Conservation (phyloP, 2,888 invertebrate genomes). For the Polia nebulosa region DNA sequence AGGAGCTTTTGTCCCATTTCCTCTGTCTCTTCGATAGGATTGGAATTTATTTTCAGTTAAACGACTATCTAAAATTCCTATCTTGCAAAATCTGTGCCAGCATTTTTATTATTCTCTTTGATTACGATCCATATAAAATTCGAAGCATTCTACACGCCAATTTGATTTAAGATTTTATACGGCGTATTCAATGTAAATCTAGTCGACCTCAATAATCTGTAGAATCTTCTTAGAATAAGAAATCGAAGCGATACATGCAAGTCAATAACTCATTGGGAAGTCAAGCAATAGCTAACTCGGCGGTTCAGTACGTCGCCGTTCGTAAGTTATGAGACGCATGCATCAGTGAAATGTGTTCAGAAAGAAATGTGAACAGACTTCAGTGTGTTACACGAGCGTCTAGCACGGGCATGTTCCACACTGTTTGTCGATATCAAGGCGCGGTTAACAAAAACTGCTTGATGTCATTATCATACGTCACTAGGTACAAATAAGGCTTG, state of each 20-base stretch:
- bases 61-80: slow-evolving; percentile 37
- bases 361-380: slow-evolving; percentile 51
- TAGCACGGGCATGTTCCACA: slow-evolving; percentile 38
- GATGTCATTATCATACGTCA: slow-evolving; percentile 61
- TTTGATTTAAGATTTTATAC: slow-evolving; percentile 58
- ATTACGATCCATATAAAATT: slow-evolving; percentile 58
- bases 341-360: slow-evolving; percentile 65
- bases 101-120: slow-evolving; percentile 51
- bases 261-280: slow-evolving; percentile 69
- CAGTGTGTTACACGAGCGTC: slow-evolving; percentile 7
- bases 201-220: slow-evolving; percentile 57
- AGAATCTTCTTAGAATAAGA: slow-evolving; percentile 62
- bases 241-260: slow-evolving; percentile 63
- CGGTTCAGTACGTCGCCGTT: slow-evolving; percentile 61
- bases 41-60: slow-evolving; percentile 39
- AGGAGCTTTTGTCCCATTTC: slow-evolving; percentile 23
- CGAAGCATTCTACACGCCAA: slow-evolving; percentile 45
- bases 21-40: slow-evolving; percentile 20
- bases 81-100: slow-evolving; percentile 39
- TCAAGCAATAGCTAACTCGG: slow-evolving; percentile 67
- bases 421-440: slow-evolving; percentile 39
- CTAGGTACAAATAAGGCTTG: slow-evolving; percentile 69
- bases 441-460: slow-evolving; percentile 46
- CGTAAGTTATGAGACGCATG: slow-evolving; percentile 70
- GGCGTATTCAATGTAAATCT: slow-evolving; percentile 55